Evolutionary conservation across 1,140 invertebrate species (phyloP).

Genomic region (Hycleus cichorii): DNA sequence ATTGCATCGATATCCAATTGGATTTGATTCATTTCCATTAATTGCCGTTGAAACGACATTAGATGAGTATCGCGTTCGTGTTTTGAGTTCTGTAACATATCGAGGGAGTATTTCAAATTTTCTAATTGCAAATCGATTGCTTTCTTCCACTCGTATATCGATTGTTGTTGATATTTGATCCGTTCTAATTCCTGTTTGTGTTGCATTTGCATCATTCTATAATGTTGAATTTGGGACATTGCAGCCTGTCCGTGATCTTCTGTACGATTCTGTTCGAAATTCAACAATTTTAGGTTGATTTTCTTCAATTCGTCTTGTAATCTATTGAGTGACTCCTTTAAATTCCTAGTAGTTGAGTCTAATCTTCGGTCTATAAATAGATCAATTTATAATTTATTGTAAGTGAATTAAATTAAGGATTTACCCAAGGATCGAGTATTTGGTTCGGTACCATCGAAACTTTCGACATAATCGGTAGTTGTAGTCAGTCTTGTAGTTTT

Average conservation of each 20-base stretch:
- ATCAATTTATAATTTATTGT: neutral
- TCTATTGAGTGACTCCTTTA: neutral
- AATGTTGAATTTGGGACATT: neutral
- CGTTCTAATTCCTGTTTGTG: constrained; percentile 21
- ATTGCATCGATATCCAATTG: constrained; percentile 52
- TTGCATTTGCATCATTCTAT: neutral
- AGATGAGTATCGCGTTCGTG: constrained; percentile 11
- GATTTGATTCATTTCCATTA: constrained; percentile 43
- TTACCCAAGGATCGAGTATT: neutral
- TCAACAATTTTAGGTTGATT: neutral
- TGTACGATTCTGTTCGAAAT: neutral
- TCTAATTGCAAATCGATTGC: constrained; percentile 16
- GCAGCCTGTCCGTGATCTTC: too few species aligned
- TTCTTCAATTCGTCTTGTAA: neutral
- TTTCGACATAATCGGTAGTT: constrained; percentile 1
- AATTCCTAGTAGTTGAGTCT: constrained; percentile 5
- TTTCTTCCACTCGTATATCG: constrained; percentile 22
- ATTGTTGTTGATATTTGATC: constrained; percentile 24
- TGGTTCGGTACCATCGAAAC: constrained; percentile 1
- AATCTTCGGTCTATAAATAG: neutral
- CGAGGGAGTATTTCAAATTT: constrained; percentile 11
- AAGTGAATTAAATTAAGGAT: too few species aligned
- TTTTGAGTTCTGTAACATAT: neutral
- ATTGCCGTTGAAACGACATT: constrained; percentile 4
- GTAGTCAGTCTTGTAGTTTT: constrained; percentile 4